These are phyloP conservation scores for Calephelis perditalis DNA, from an alignment of 2,888 invertebrate genomes.

Conservation along the genomic window DNA sequence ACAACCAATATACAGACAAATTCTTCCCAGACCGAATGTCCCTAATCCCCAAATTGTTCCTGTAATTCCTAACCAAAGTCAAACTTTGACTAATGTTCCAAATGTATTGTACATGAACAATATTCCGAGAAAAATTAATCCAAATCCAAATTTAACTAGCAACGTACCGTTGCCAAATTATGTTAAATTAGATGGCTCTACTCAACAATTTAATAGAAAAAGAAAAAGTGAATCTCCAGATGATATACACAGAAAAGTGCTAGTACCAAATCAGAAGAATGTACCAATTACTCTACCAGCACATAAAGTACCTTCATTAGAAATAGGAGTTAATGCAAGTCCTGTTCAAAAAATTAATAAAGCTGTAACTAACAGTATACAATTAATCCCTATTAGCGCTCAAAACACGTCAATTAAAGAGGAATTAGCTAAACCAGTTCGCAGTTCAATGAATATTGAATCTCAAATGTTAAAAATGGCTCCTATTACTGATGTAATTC, in stretches of 20 bases:
- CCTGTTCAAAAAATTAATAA: slow-evolving; percentile 36
- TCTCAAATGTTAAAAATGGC: slow-evolving; percentile 20
- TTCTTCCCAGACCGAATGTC: slow-evolving; percentile 49
- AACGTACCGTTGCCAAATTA: slow-evolving; percentile 21
- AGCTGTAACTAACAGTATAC: slow-evolving; percentile 29
- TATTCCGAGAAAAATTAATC: slow-evolving; percentile 23
- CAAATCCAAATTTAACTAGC: slow-evolving; percentile 18
- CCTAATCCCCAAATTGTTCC: slow-evolving; percentile 20
- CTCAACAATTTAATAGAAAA: slow-evolving; percentile 41
- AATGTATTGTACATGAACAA: slow-evolving; percentile 26
- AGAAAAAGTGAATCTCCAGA: slow-evolving; percentile 64
- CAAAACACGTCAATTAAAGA: slow-evolving; percentile 29
- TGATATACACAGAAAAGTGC: slow-evolving; percentile 40
- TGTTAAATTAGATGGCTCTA: slow-evolving; percentile 30
- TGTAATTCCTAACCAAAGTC: slow-evolving; percentile 12
- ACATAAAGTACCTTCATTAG: slow-evolving; percentile 17
- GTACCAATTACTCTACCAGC: slow-evolving; percentile 25
- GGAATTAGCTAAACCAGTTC: slow-evolving; percentile 28
- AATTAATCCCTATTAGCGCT: slow-evolving; percentile 30
- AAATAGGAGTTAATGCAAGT: slow-evolving; percentile 33
- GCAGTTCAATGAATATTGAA: slow-evolving; percentile 19
- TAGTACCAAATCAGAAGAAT: slow-evolving; percentile 24
- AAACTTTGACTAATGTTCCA: slow-evolving; percentile 21
- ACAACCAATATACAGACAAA: slow-evolving; percentile 37
- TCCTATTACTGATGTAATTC: slow-evolving; percentile 14